A percentile compares a stretch with the other conserved stretches of the same genome.
phyloP scores from a whole-genome alignment of 2,797 vertebrate species.

The Tokudaia tokunoshimensis region DNA sequence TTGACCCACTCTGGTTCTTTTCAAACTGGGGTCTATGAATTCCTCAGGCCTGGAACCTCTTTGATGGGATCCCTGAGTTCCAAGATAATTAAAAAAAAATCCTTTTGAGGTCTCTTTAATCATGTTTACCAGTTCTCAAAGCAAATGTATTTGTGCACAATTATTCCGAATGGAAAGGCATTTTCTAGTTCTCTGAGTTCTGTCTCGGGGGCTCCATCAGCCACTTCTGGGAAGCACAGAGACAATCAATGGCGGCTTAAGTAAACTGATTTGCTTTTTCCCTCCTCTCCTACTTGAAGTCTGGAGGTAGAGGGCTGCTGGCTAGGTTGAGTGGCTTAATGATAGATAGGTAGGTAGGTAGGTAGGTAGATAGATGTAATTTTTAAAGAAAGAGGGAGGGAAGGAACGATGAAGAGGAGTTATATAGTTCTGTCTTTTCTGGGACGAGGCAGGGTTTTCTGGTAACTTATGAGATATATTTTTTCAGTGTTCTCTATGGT shows the following conservation, averaged over 20 bases:
- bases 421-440: background rate
- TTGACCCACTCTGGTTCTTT: background rate
- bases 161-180: background rate
- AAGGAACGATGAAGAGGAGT: background rate
- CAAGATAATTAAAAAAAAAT: background rate
- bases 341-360: background rate
- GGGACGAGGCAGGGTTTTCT: background rate
- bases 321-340: background rate
- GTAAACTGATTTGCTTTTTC: background rate
- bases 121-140: slow-evolving; percentile 1
- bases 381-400: background rate
- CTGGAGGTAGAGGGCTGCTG: background rate
- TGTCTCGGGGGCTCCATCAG: background rate
- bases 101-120: background rate
- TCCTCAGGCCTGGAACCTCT: background rate
- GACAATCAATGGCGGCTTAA: background rate
- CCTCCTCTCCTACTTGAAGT: background rate
- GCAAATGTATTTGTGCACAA: background rate
- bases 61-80: slow-evolving; percentile 12
- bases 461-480: background rate
- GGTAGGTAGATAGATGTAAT: background rate
- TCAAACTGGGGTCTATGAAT: background rate
- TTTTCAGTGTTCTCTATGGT: background rate
- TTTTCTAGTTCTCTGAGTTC: slow-evolving; percentile 31
- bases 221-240: background rate